Conservation (phyloP, 2,888 invertebrate genomes). For the Brachyopa scutellaris region DNA sequence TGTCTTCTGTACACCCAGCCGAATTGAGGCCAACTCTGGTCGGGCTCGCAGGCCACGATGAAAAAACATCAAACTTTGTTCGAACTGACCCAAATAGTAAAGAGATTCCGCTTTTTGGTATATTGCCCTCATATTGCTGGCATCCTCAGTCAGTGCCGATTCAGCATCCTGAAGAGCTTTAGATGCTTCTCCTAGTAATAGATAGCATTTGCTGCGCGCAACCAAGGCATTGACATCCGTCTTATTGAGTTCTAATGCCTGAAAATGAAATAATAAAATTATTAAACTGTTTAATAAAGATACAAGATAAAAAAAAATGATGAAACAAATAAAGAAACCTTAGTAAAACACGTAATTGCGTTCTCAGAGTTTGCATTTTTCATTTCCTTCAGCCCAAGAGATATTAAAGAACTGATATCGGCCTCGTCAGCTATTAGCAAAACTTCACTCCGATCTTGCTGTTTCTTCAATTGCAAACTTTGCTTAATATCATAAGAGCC, state of each 20-base stretch:
- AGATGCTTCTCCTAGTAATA: slow-evolving; percentile 92
- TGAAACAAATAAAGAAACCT: slow-evolving; percentile 83
- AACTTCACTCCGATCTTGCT: slow-evolving; percentile 88
- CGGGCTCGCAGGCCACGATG: slow-evolving; percentile 92
- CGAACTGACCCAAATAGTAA: slow-evolving; percentile 95
- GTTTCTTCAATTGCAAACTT: slow-evolving; percentile 90
- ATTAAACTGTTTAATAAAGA: background rate
- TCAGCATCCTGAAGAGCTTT: slow-evolving; percentile 91
- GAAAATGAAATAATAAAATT: slow-evolving; percentile 78
- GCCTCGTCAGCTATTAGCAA: slow-evolving; percentile 90
- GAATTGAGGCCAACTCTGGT: slow-evolving; percentile 89
- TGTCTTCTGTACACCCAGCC: slow-evolving; percentile 93
- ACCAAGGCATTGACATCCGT: slow-evolving; percentile 93
- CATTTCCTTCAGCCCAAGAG: slow-evolving; percentile 89
- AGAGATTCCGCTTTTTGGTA: slow-evolving; percentile 96
- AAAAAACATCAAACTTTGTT: slow-evolving; percentile 95
- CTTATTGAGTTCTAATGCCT: slow-evolving; percentile 94
- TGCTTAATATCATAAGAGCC: slow-evolving; percentile 92
- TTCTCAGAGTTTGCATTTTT: slow-evolving; percentile 88
- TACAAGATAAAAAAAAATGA: background rate
- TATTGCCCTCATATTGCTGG: slow-evolving; percentile 88
- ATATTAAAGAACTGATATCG: slow-evolving; percentile 89
- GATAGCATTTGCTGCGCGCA: slow-evolving; percentile 93
- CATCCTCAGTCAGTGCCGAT: slow-evolving; percentile 88
- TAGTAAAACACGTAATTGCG: slow-evolving; percentile 89